Percentiles rank a stretch among this genome's conserved stretches.
Evolutionary conservation across 2,888 invertebrate genomes (phyloP).

Genomic region (Phasia obesa): DNA sequence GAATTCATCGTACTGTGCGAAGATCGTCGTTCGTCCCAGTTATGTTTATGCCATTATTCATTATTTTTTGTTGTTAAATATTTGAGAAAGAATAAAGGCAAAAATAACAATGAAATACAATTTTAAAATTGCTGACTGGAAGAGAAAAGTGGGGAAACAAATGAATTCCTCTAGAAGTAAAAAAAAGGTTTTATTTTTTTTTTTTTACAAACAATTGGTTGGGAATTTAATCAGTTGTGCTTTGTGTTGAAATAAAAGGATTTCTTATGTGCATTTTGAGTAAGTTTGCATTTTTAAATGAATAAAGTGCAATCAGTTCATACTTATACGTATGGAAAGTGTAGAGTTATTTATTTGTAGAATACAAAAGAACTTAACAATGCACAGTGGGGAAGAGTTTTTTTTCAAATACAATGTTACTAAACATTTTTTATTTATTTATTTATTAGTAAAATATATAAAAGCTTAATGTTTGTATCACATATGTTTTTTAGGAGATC

Average conservation of each 20-base stretch:
- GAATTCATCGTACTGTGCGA: no score
- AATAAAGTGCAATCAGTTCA: background rate
- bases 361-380: no score
- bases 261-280: constrained; percentile 3
- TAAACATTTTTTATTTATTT: no score
- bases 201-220: constrained; percentile 41
- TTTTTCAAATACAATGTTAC: no score
- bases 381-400: no score
- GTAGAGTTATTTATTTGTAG: no score
- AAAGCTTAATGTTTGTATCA: no score
- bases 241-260: constrained; percentile 27
- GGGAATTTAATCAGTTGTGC: constrained; percentile 17
- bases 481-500: no score
- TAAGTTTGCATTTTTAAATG: background rate
- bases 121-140: constrained; percentile 6
- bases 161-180: background rate
- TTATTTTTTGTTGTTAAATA: constrained; percentile 23
- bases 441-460: no score
- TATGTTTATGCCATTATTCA: constrained; percentile 9
- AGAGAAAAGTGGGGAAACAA: background rate
- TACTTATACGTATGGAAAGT: no score
- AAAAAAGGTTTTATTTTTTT: constrained; percentile 36
- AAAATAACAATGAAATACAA: constrained; percentile 12
- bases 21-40: no score
- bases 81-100: background rate